phyloP scores from a whole-genome alignment of 1,140 invertebrate species.

The Myzus persicae region DNA sequence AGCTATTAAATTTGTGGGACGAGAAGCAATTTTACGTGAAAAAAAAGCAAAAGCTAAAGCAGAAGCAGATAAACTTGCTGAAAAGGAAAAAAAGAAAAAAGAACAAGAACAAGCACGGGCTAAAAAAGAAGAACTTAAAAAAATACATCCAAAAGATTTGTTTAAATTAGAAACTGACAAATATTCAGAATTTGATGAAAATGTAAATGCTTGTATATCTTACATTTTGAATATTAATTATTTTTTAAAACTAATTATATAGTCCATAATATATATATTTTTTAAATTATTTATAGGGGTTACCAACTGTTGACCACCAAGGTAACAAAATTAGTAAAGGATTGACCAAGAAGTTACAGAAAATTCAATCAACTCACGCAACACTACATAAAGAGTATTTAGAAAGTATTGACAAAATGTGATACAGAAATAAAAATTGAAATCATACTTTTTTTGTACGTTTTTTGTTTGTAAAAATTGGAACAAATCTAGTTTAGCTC shows the following conservation, averaged over 20 bases:
- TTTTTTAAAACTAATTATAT: too few species aligned
- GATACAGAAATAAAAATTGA: background rate
- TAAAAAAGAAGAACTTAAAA: conserved; percentile 81
- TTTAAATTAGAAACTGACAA: conserved; percentile 86
- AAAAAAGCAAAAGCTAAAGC: conserved; percentile 79
- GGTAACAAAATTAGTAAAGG: conserved; percentile 95
- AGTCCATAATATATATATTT: too few species aligned
- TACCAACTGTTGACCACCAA: conserved; percentile 90
- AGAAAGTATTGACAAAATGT: conserved; percentile 62
- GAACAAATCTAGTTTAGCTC: too few species aligned
- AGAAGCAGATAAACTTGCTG: conserved; percentile 78
- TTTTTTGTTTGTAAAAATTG: too few species aligned
- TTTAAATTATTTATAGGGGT: conserved; percentile 72
- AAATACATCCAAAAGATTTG: conserved; percentile 85
- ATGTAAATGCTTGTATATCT: conserved; percentile 69
- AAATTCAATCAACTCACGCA: conserved; percentile 88
- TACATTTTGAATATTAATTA: background rate
- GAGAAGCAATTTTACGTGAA: conserved; percentile 83
- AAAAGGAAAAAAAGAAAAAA: conserved; percentile 82
- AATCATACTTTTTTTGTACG: background rate
- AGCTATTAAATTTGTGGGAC: conserved; percentile 77
- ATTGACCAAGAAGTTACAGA: conserved; percentile 89
- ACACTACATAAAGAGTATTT: conserved; percentile 90
- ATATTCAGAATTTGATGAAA: conserved; percentile 94
- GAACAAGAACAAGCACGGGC: conserved; percentile 76